Evolutionary conservation across 2,888 invertebrate genomes (phyloP), one percentile per base, ranked within the genome.

Genomic region (Tetranychus piercei): DNA sequence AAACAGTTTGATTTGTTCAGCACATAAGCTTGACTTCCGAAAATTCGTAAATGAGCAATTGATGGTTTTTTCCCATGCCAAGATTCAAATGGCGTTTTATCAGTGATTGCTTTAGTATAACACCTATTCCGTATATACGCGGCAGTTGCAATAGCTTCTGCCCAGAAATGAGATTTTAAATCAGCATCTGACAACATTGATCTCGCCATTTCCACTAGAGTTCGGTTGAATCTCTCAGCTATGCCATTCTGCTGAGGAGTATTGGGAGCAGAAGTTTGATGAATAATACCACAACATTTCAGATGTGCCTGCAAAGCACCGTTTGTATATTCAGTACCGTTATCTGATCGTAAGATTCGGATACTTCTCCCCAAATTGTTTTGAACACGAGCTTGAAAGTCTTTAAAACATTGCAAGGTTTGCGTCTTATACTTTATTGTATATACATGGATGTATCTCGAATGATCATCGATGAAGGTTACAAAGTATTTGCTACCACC

Each of bases 201-300:
- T 11, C 77, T 43, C 44, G 77, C 76, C 69, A 75, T 76, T 72
- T 79, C 79, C 6, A 77, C 73, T 6, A 79, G 23, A 15, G 78
- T 80, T 43, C 77, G 44, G 73, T 79, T 79, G 74, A 77, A 75
- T 4, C 78, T 20, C 66, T 80, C 78, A 15, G 78, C 76, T 3
- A 79, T 74, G 43, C 77, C 79, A 75, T 79, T 80, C 74, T 79
- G 78, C 74, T 79, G 74, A 18, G 78, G 79, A 6, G 74, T 77
- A 43, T 77, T 72, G 5, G 77, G 75, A 11, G 77, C 74, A 1
- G 79, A 77, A 5, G 34, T 20, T 66, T 77, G 66, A 72, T 79
- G 78, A 0, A 69, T 6, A 15, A 78, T 79, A 11, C 77, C 79
- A 11, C 76, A 44, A 18, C 55, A 74, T 55, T 67, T 74, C 9